These are phyloP conservation scores for Brachionus plicatilis DNA, from an alignment of 1,140 invertebrate genomes.

Conservation along the genomic window DNA sequence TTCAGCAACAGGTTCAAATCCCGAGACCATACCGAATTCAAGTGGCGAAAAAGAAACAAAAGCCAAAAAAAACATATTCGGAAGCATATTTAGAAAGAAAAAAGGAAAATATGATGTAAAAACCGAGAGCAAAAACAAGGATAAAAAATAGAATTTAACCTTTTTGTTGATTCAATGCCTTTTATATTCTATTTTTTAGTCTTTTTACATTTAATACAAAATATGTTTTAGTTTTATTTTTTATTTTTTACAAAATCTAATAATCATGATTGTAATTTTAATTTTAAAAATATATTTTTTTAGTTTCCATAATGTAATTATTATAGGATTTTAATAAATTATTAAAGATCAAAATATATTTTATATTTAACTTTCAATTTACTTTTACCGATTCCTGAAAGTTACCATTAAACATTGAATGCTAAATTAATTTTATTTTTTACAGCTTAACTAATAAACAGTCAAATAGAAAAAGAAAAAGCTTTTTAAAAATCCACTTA, in stretches of 20 bases:
- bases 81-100: slow-evolving; percentile 23
- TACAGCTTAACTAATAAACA: not conserved
- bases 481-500: not conserved
- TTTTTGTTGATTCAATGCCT: not conserved
- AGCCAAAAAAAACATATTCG: slow-evolving; percentile 21
- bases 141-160: slow-evolving; percentile 6
- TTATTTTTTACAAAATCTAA: not conserved
- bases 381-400: not conserved
- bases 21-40: not conserved
- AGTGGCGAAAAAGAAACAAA: slow-evolving; percentile 29
- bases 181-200: not conserved
- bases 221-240: not conserved
- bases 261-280: not conserved
- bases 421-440: not conserved
- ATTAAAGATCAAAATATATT: not conserved
- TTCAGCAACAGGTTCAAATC: not conserved
- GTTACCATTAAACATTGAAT: not conserved
- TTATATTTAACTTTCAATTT: too few species aligned
- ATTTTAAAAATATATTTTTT: not conserved
- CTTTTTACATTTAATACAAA: not conserved
- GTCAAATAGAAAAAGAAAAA: not conserved
- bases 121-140: not conserved
- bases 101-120: slow-evolving; percentile 34
- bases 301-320: not conserved
- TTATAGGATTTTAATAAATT: not conserved